Evolutionary conservation across 2,113 vertebrate species (phyloP), one percentile per base, ranked within the genome.

Genomic region (Arizona elegans): DNA sequence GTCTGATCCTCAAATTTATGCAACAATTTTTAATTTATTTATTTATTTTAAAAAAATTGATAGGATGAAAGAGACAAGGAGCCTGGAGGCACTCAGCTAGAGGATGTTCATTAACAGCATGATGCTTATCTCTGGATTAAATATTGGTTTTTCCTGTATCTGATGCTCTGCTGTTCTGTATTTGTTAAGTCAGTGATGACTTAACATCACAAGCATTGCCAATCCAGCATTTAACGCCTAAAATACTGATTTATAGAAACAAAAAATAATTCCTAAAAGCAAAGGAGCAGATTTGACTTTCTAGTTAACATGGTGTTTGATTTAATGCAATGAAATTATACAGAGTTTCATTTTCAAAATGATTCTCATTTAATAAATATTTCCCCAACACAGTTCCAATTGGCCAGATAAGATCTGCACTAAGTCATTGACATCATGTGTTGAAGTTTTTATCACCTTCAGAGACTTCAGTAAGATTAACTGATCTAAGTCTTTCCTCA

Each of bases 261-360:
- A 50, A 62, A 89, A 26, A 59, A 58, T 7, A 89, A 90, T 43
- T 85, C 53, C 19, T 29, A 88, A 7, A 54, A 90, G 88, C 26
- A 85, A 92, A 56, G 23, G 26, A 88, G 54, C 12, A 87, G 58
- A 85, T 85, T 26, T 86, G 88, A 89, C 54, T 65, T 93, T 89
- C 53, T 89, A 33, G 47, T 59, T 91, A 91, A 89, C 58, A 75
- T 38, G 19, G 47, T 50, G 85, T 12, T 93, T 90, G 90, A 93
- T n/a, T 95, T 87, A 90, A 94, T 89, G 87, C 87, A 75, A 0
- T 85, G 13, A 47, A 95, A 95, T 94, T 8, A n/a, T 26, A 81
- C 23, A 15, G 62, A 50, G 86, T 92, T 95, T 92, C 29, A 89
- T 50, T 91, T 93, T 91, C 90, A 95, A 93, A 96, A 91, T 23